Evolutionary conservation across 2,113 vertebrate genomes (phyloP).

Genomic region (Ibidorhyncha struthersii): DNA sequence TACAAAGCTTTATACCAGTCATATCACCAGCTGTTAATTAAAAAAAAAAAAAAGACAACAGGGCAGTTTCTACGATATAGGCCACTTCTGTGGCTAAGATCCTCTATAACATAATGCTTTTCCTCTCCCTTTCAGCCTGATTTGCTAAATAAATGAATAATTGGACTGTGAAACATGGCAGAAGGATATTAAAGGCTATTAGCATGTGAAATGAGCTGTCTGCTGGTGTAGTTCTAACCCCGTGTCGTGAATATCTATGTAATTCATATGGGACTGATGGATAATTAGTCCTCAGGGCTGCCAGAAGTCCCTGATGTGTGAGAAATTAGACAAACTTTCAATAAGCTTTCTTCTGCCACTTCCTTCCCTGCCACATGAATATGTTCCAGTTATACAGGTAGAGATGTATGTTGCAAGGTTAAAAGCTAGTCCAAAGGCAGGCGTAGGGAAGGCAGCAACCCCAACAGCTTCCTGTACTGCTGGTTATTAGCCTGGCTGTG

Average conservation of each 20-base stretch:
- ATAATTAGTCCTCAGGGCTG: not conserved
- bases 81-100: not conserved
- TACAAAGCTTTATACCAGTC: not conserved
- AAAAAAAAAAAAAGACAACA: not conserved
- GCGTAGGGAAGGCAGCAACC: not conserved
- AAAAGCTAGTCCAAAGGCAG: not conserved
- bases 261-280: not conserved
- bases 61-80: not conserved
- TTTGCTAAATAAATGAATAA: conserved; percentile 37
- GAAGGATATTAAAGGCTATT: conserved; percentile 15
- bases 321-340: not conserved
- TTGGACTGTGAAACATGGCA: not conserved
- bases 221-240: not conserved
- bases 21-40: not conserved
- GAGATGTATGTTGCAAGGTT: not conserved
- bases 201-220: conserved; percentile 11
- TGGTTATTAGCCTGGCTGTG: not conserved
- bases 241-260: not conserved
- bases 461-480: not conserved
- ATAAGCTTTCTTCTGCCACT: not conserved
- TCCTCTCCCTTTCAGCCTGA: not conserved
- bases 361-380: not conserved
- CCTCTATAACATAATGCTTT: not conserved
- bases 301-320: not conserved
- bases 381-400: fast-evolving